phyloP scores from a whole-genome alignment of 2,888 invertebrate genomes.

The Actias luna region DNA sequence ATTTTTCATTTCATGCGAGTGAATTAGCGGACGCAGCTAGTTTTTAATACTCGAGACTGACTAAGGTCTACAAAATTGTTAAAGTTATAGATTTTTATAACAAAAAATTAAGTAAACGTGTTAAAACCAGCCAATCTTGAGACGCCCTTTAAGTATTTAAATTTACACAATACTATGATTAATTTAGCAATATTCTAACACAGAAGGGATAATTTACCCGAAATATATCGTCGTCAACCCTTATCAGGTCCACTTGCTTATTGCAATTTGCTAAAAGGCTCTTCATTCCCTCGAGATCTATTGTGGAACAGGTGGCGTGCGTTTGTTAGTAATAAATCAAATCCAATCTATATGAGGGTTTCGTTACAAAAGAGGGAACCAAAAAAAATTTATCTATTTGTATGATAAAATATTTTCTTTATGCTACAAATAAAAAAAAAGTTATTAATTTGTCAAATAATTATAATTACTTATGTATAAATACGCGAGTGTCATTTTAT shows the following conservation, averaged over 20 bases:
- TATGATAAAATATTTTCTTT: background rate
- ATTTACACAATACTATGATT: slow-evolving; percentile 5
- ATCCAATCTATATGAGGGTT: slow-evolving; percentile 16
- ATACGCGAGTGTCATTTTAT: too few relatives aligned
- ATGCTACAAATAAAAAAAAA: background rate
- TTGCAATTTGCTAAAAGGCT: slow-evolving; percentile 35
- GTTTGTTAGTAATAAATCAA: slow-evolving; percentile 33
- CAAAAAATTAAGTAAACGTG: background rate
- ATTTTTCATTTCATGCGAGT: too few relatives aligned
- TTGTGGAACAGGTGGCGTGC: slow-evolving; percentile 33
- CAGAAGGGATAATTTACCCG: slow-evolving; percentile 15
- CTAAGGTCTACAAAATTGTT: background rate
- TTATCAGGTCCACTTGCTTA: slow-evolving; percentile 23
- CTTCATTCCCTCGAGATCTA: slow-evolving; percentile 17
- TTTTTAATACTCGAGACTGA: background rate
- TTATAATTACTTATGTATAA: background rate
- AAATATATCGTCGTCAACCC: slow-evolving; percentile 13
- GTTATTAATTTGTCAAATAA: background rate
- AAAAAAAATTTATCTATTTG: background rate
- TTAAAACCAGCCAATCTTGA: background rate
- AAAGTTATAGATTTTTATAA: background rate
- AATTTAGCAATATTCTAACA: background rate
- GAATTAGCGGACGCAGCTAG: too few relatives aligned
- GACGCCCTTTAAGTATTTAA: background rate
- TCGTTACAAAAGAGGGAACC: background rate